Percentiles rank a stretch among this genome's conserved stretches.
These are phyloP conservation scores for Agrotis exclamationis DNA, from an alignment of 2,888 invertebrate genomes.

Conservation along the genomic window DNA sequence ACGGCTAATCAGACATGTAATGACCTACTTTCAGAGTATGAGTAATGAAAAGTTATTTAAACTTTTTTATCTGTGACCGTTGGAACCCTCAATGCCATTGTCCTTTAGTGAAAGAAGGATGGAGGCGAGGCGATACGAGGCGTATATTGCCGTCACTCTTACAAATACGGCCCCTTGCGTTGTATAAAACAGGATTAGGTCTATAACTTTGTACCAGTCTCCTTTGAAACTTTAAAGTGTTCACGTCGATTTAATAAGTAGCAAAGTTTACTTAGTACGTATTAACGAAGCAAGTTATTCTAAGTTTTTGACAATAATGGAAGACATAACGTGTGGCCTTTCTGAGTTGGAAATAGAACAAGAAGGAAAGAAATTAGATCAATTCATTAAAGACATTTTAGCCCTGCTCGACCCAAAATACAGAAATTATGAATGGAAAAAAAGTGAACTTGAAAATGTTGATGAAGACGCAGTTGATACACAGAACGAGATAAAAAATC, in stretches of 20 bases:
- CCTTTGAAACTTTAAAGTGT: neutral
- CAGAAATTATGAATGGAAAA: too few species aligned
- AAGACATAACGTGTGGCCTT: neutral
- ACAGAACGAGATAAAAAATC: accelerated
- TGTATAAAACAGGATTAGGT: neutral
- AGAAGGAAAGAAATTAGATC: neutral
- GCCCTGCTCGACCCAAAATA: neutral
- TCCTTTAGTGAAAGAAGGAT: neutral
- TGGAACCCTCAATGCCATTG: neutral
- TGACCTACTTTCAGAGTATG: too few species aligned
- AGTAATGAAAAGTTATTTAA: neutral
- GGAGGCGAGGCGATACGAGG: neutral
- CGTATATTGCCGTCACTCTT: neutral
- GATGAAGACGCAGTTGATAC: neutral
- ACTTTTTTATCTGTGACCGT: neutral
- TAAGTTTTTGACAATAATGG: neutral
- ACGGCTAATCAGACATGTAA: too few species aligned
- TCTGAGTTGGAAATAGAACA: neutral
- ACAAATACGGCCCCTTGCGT: neutral
- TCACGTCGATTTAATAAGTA: neutral
- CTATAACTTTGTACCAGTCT: slow-evolving; percentile 1
- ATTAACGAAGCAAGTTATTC: neutral
- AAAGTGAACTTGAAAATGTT: accelerated
- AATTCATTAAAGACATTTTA: neutral
- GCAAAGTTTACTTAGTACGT: neutral